A percentile compares a stretch with the other conserved stretches of the same genome.
These are phyloP conservation scores for Caranx melampygus DNA, from an alignment of 2,113 vertebrate species.

Conservation along the genomic window DNA sequence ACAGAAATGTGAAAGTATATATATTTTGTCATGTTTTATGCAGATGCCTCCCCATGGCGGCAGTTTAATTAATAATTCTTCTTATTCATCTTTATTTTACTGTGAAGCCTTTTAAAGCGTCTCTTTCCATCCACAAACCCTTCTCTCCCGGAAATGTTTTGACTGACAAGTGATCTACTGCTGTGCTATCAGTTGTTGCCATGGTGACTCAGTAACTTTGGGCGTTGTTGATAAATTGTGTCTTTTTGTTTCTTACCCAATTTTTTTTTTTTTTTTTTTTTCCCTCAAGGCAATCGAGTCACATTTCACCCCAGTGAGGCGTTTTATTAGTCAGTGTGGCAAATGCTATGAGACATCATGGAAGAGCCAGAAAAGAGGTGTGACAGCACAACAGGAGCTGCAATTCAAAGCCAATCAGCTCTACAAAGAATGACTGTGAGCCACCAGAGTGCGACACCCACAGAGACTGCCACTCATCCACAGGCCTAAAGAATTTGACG, in stretches of 20 bases:
- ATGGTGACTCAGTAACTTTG: conserved; percentile 61
- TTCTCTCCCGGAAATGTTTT: conserved; percentile 41
- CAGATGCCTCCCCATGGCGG: neutral
- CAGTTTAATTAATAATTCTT: neutral
- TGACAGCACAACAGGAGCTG: conserved; percentile 15
- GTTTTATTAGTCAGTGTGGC: conserved; percentile 50
- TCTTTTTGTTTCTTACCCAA: conserved; percentile 42
- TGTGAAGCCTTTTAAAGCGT: neutral
- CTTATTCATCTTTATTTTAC: neutral
- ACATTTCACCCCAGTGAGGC: conserved; percentile 28
- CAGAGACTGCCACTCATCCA: neutral
- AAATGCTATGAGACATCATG: conserved; percentile 35
- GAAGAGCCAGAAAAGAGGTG: conserved; percentile 4
- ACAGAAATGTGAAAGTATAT: neutral
- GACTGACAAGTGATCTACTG: conserved; percentile 54
- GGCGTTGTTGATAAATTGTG: conserved; percentile 28
- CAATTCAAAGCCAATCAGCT: conserved; percentile 15
- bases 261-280: conserved; percentile 38
- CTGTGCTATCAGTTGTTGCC: conserved; percentile 60
- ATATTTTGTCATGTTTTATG: neutral
- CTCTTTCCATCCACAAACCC: conserved; percentile 17
- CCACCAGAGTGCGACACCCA: neutral
- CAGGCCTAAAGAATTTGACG: conserved; percentile 2
- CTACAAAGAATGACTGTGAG: neutral
- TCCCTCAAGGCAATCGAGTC: conserved; percentile 29